phyloP scores from a whole-genome alignment of 2,113 vertebrate species.

The Jacana jacana region DNA sequence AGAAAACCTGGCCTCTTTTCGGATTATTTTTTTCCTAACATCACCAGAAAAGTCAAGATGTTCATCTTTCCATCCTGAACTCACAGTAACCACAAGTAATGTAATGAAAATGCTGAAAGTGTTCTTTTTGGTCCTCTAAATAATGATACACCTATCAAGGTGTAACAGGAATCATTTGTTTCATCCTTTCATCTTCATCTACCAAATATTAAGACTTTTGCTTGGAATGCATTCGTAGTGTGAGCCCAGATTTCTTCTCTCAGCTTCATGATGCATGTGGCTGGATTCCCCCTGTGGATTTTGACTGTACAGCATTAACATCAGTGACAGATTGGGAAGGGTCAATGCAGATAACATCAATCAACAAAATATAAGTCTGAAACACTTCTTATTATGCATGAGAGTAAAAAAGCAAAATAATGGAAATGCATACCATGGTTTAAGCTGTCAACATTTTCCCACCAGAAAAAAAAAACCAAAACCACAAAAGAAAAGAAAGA shows the following conservation, averaged over 20 bases:
- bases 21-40: background rate
- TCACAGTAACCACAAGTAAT: background rate
- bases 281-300: conserved; percentile 52
- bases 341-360: conserved; percentile 59
- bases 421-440: conserved; percentile 76
- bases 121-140: conserved; percentile 1
- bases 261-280: conserved; percentile 36
- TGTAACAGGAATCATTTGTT: background rate
- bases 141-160: conserved; percentile 3
- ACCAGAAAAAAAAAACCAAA: conserved; percentile 69
- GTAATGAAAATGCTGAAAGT: background rate
- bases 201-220: conserved; percentile 39
- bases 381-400: conserved; percentile 73
- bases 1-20: background rate
- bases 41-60: background rate
- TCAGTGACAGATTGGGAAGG: conserved; percentile 75
- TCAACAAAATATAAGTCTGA: conserved; percentile 44
- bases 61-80: background rate
- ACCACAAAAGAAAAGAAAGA: background rate
- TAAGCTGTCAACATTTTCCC: conserved; percentile 75
- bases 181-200: conserved; percentile 21
- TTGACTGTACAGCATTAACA: conserved; percentile 69
- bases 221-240: background rate
- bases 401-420: conserved; percentile 77
- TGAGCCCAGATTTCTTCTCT: conserved; percentile 52